phyloP scores from a whole-genome alignment of 2,888 invertebrate species.

The Phalangium opilio region DNA sequence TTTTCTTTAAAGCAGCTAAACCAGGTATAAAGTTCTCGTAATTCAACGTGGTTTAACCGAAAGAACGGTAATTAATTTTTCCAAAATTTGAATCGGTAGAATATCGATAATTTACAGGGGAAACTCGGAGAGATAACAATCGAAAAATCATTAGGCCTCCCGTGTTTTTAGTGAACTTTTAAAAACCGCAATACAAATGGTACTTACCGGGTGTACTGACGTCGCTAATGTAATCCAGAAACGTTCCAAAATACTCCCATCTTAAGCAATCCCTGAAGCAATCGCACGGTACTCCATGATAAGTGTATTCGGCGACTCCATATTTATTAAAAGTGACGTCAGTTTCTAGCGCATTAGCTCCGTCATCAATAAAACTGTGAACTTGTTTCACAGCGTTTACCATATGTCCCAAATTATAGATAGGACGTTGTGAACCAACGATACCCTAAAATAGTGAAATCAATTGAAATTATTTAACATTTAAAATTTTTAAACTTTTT shows the following conservation, averaged over 20 bases:
- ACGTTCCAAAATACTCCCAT: slow-evolving; percentile 9
- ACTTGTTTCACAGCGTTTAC: slow-evolving; percentile 17
- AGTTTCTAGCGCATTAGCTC: slow-evolving; percentile 19
- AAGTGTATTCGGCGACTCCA: slow-evolving; percentile 11
- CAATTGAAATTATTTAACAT: too few species aligned
- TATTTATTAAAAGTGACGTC: slow-evolving; percentile 14
- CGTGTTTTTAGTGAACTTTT: too few species aligned
- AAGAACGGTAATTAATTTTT: too few species aligned
- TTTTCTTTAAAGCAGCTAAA: too few species aligned
- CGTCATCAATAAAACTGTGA: slow-evolving; percentile 14
- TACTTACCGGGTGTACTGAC: slow-evolving; percentile 15
- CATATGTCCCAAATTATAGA: slow-evolving; percentile 21
- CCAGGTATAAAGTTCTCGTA: too few species aligned
- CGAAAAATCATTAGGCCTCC: too few species aligned
- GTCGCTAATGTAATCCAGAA: slow-evolving; percentile 9
- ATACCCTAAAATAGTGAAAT: background rate
- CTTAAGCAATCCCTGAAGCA: slow-evolving; percentile 16
- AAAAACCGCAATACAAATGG: too few species aligned
- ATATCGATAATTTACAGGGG: too few species aligned
- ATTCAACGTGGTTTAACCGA: too few species aligned
- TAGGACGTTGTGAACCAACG: slow-evolving; percentile 10
- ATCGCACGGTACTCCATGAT: slow-evolving; percentile 21
- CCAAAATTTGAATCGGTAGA: too few species aligned
- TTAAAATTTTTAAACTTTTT: too few species aligned
- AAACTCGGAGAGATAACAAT: too few species aligned